phyloP scores from a whole-genome alignment of 2,797 vertebrate species.

The Takifugu rubripes region DNA sequence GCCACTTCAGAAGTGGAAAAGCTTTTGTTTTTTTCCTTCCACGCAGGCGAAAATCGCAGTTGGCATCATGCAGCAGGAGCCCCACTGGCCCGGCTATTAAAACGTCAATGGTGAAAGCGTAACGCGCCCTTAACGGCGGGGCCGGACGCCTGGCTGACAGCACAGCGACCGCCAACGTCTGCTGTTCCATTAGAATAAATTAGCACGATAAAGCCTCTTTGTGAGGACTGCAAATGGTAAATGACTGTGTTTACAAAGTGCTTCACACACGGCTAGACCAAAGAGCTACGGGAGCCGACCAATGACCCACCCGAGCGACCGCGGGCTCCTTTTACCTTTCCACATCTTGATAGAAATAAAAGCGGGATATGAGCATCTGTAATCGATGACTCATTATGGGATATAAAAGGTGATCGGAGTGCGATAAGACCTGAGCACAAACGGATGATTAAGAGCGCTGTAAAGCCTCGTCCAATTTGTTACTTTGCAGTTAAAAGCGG shows the following conservation, averaged over 20 bases:
- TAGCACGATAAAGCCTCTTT: slow-evolving; percentile 47
- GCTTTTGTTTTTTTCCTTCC: neutral
- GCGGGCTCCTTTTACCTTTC: slow-evolving; percentile 33
- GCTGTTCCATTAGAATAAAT: slow-evolving; percentile 69
- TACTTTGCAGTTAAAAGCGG: slow-evolving; percentile 46
- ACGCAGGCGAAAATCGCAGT: slow-evolving; percentile 15
- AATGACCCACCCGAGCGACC: slow-evolving; percentile 6
- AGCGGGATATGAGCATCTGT: slow-evolving; percentile 27
- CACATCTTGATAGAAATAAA: slow-evolving; percentile 25
- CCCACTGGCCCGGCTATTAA: slow-evolving; percentile 51
- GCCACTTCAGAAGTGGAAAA: too few relatives aligned
- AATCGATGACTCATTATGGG: slow-evolving; percentile 57
- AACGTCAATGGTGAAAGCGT: slow-evolving; percentile 50
- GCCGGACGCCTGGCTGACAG: slow-evolving; percentile 54
- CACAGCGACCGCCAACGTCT: slow-evolving; percentile 39
- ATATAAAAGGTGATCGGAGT: slow-evolving; percentile 15
- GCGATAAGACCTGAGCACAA: slow-evolving; percentile 27
- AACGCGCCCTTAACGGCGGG: slow-evolving; percentile 56
- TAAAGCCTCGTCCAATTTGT: slow-evolving; percentile 32
- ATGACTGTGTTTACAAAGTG: slow-evolving; percentile 13
- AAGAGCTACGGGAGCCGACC: too few relatives aligned
- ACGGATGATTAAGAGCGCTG: slow-evolving; percentile 43
- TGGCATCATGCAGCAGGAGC: slow-evolving; percentile 25
- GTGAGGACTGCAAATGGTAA: slow-evolving; percentile 8
- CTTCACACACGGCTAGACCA: too few relatives aligned